Evolutionary conservation across 92 coral and sea anemone genomes (phyloP).

Genomic region (Zoanthus solanderi): DNA sequence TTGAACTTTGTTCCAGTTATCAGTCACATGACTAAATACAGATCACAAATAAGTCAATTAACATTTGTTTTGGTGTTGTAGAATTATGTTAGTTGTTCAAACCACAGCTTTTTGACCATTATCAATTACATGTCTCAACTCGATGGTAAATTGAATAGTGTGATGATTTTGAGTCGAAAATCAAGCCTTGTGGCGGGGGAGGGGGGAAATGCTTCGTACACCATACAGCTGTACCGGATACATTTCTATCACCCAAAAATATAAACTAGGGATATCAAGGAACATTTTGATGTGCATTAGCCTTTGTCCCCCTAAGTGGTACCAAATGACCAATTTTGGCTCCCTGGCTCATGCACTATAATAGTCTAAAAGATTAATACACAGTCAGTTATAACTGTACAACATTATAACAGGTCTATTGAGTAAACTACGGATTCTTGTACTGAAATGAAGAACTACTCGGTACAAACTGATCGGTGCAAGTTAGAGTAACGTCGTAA

Average conservation of each 20-base stretch:
- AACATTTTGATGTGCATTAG: too few relatives aligned
- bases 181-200: background rate
- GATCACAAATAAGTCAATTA: too few relatives aligned
- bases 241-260: too few relatives aligned
- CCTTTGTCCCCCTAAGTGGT: background rate
- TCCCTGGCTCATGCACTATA: background rate
- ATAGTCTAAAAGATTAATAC: too few relatives aligned
- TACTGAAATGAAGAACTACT: too few relatives aligned
- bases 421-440: too few relatives aligned
- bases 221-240: too few relatives aligned
- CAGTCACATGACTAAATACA: background rate
- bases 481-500: too few relatives aligned
- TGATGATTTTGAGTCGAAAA: background rate
- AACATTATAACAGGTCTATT: too few relatives aligned
- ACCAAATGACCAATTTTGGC: conserved; percentile 29
- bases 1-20: background rate
- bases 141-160: background rate
- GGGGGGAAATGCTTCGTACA: too few relatives aligned
- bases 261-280: background rate
- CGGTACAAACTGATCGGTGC: too few relatives aligned
- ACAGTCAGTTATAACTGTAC: too few relatives aligned
- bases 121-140: conserved; percentile 36
- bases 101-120: conserved; percentile 35
- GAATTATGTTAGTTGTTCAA: conserved; percentile 14
- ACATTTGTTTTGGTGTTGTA: background rate